phyloP scores from a whole-genome alignment of 2,797 vertebrate genomes.

The Malurus splendens region DNA sequence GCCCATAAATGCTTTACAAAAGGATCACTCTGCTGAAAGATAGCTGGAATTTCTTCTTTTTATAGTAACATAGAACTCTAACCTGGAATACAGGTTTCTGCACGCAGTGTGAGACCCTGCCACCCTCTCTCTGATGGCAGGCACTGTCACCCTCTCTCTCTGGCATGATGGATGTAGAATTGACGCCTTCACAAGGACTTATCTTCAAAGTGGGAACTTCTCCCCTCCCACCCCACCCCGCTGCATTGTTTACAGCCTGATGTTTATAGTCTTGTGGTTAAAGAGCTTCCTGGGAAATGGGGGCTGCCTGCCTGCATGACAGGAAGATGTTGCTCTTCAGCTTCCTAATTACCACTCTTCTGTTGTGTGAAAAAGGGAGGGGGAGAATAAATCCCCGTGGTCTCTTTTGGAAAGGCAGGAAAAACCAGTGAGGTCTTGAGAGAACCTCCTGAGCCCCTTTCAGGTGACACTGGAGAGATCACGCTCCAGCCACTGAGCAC shows the following conservation, averaged over 20 bases:
- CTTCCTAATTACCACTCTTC: neutral
- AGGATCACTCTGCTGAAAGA: neutral
- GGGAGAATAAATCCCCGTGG: neutral
- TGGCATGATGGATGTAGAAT: neutral
- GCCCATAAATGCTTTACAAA: neutral
- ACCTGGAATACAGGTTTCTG: neutral
- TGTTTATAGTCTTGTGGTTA: neutral
- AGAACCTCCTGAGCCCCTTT: neutral
- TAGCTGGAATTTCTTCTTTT: neutral
- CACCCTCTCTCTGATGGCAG: too few relatives aligned
- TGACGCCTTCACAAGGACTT: neutral
- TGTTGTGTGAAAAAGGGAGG: neutral
- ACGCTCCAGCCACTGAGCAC: neutral
- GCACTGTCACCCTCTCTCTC: neutral
- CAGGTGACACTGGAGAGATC: neutral
- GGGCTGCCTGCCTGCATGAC: neutral
- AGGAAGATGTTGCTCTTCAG: neutral
- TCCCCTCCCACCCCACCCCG: neutral
- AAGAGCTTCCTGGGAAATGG: neutral
- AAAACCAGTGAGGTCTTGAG: neutral
- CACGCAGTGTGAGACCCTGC: neutral
- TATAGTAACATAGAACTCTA: neutral
- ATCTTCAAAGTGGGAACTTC: neutral
- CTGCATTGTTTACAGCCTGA: neutral
- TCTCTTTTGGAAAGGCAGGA: neutral